These are phyloP conservation scores for Protobothrops flavoviridis DNA, from an alignment of 2,113 vertebrate genomes.

Conservation along the genomic window DNA sequence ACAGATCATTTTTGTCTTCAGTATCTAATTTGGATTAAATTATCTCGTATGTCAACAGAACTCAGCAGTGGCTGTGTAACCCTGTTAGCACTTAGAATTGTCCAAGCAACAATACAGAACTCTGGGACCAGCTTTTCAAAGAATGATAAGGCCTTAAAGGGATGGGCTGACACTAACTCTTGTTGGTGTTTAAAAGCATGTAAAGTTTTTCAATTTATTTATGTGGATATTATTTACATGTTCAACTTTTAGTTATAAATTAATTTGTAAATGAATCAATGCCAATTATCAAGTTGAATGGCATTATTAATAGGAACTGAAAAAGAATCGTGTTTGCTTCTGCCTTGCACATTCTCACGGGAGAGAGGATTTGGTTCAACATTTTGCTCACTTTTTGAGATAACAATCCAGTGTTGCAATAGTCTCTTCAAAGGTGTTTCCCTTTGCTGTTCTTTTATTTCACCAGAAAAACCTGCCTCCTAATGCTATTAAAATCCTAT, in stretches of 20 bases:
- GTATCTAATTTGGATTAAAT: conserved; percentile 43
- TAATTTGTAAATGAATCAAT: not conserved
- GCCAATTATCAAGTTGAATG: not conserved
- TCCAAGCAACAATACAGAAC: conserved; percentile 25
- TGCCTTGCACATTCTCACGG: not conserved
- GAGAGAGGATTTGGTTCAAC: not conserved
- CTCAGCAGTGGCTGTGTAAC: conserved; percentile 28
- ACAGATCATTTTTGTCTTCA: conserved; percentile 22
- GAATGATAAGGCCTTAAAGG: conserved; percentile 1
- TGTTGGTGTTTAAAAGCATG: conserved; percentile 17
- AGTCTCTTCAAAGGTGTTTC: not conserved
- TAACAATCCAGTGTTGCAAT: not conserved
- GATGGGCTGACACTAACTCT: not conserved
- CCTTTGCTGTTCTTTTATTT: not conserved
- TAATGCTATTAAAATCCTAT: not conserved
- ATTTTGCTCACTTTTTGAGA: conserved; percentile 8
- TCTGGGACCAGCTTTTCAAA: conserved; percentile 9
- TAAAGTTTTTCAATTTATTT: not conserved
- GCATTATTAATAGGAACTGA: not conserved
- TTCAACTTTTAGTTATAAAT: not conserved
- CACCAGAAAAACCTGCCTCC: not conserved
- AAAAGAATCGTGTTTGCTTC: not conserved
- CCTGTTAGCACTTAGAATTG: conserved; percentile 11
- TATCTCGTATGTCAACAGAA: conserved; percentile 34
- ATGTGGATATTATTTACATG: not conserved